Evolutionary conservation across 2,797 vertebrate species (phyloP).

Genomic region (Momotus momota): DNA sequence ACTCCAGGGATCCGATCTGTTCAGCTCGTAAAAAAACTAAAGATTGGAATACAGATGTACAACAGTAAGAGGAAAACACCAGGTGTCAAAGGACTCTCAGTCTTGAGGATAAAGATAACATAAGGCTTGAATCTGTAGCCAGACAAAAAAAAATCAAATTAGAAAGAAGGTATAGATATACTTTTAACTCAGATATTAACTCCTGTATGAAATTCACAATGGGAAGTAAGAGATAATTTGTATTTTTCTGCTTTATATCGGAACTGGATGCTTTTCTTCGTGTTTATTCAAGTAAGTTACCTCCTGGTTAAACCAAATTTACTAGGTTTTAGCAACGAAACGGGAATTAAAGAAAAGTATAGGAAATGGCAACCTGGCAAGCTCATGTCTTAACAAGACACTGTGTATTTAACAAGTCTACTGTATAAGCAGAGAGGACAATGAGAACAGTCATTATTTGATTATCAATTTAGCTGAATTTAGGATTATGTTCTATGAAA

Average conservation of each 20-base stretch:
- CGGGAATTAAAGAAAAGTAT: not conserved
- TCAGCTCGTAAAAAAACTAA: not conserved
- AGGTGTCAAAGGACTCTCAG: not conserved
- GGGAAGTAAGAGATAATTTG: not conserved
- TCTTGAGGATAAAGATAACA: not conserved
- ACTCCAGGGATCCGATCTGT: not conserved
- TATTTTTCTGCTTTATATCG: not conserved
- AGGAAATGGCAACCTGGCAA: not conserved
- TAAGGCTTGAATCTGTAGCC: not conserved
- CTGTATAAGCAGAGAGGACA: not conserved
- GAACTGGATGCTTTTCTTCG: not conserved
- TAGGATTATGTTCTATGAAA: not conserved
- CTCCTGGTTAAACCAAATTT: not conserved
- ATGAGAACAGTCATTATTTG: not conserved
- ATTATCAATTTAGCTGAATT: not conserved
- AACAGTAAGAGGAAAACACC: not conserved
- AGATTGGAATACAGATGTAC: not conserved
- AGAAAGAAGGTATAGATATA: not conserved
- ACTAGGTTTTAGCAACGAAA: not conserved
- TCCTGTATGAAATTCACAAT: not conserved
- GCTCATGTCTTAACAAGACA: not conserved
- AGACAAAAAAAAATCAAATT: not conserved
- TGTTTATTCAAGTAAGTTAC: not conserved
- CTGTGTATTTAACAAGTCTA: not conserved
- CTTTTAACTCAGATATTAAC: not conserved